A percentile compares a stretch with the other conserved stretches of the same genome.
phyloP scores from a whole-genome alignment of 2,888 invertebrate species.

The Heliconius ethilla region DNA sequence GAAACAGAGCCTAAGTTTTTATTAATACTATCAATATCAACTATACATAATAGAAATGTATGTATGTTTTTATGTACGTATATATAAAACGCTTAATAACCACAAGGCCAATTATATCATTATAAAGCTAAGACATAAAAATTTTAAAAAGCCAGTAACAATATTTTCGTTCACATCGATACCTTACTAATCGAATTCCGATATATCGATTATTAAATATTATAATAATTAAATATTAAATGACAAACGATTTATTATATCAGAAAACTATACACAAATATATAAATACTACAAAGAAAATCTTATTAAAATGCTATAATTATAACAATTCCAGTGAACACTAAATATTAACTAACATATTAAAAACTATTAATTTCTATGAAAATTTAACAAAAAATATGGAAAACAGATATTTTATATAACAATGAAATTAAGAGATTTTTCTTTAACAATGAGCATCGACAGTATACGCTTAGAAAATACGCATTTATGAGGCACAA shows the following conservation, averaged over 20 bases:
- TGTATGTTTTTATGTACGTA: conserved; percentile 3
- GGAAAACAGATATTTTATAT: conserved; percentile 17
- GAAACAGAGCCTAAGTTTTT: not conserved
- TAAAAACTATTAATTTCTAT: not conserved
- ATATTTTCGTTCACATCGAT: conserved; percentile 17
- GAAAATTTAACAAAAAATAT: not conserved
- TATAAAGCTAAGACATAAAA: conserved; percentile 41
- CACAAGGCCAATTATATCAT: conserved; percentile 56
- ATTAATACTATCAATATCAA: not conserved
- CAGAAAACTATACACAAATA: conserved; percentile 7
- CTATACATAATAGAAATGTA: conserved; percentile 3
- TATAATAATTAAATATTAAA: not conserved
- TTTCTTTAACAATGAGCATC: conserved; percentile 38
- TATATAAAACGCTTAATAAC: conserved; percentile 33
- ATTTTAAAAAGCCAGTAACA: conserved; percentile 39
- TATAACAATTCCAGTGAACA: conserved; percentile 23
- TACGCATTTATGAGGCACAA: conserved; percentile 73
- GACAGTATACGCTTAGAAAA: conserved; percentile 47
- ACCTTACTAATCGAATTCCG: conserved; percentile 4
- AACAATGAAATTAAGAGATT: conserved; percentile 11
- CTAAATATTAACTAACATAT: not conserved
- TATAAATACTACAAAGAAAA: not conserved
- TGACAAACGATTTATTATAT: conserved; percentile 16
- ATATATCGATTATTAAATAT: conserved; percentile 19
- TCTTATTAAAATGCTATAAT: conserved; percentile 4